Percentiles rank a stretch among this genome's conserved stretches.
Evolutionary conservation across 2,888 invertebrate species (phyloP).

Genomic region (Agriopis marginaria): DNA sequence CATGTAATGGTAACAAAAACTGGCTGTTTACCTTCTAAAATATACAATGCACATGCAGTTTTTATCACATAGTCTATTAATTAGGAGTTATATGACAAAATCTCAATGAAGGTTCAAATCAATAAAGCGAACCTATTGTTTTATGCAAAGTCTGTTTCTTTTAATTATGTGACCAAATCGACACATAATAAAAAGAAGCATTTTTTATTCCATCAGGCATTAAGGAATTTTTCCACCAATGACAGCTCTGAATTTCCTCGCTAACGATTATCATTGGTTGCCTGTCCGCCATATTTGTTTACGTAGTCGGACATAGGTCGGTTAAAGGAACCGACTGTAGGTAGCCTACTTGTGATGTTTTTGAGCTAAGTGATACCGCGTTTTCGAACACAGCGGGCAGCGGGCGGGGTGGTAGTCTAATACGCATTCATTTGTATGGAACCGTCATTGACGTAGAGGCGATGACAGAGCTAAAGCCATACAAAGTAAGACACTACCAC

Average conservation of each 20-base stretch:
- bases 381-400: background rate
- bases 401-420: background rate
- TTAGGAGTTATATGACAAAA: background rate
- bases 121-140: too few relatives aligned
- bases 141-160: too few relatives aligned
- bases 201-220: too few relatives aligned
- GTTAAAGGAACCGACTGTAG: too few relatives aligned
- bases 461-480: background rate
- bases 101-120: too few relatives aligned
- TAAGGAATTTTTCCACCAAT: too few relatives aligned
- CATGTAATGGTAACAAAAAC: constrained; percentile 8
- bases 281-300: too few relatives aligned
- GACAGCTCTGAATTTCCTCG: too few relatives aligned
- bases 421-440: background rate
- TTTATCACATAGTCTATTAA: background rate
- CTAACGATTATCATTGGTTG: too few relatives aligned
- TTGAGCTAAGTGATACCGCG: background rate
- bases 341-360: background rate
- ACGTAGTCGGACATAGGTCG: too few relatives aligned
- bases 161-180: too few relatives aligned
- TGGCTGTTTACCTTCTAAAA: constrained; percentile 5
- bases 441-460: background rate
- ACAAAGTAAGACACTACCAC: background rate
- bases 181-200: too few relatives aligned
- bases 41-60: constrained; percentile 10